phyloP scores from a whole-genome alignment of 2,888 invertebrate genomes.

The Entomobrya multifasciata region DNA sequence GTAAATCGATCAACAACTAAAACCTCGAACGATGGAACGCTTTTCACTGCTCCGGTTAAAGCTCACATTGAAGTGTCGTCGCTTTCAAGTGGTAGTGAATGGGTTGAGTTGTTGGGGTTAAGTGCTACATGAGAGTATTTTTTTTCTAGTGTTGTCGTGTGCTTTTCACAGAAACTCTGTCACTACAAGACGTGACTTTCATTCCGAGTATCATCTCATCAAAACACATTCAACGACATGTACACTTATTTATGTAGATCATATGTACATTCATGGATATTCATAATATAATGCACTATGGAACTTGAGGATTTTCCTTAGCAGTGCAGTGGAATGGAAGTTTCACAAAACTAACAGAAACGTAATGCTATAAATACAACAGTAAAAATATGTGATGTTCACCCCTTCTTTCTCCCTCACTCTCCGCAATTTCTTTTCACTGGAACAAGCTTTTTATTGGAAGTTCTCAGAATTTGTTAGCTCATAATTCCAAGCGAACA shows the following conservation, averaged over 20 bases:
- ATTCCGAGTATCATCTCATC: constrained; percentile 19
- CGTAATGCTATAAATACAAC: background rate
- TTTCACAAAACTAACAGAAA: background rate
- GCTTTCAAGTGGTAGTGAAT: constrained; percentile 1
- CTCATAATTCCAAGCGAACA: constrained; percentile 23
- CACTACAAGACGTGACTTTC: too few relatives aligned
- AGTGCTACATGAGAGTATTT: constrained; percentile 17
- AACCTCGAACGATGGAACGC: background rate
- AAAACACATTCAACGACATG: background rate
- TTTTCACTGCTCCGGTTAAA: background rate
- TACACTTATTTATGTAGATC: too few relatives aligned
- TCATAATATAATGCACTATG: background rate
- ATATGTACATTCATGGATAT: background rate
- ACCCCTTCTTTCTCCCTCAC: constrained; percentile 6
- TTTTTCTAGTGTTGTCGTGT: too few relatives aligned
- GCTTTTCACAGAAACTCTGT: background rate
- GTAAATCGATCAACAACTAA: constrained; percentile 32
- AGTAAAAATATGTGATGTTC: too few relatives aligned
- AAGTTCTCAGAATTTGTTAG: constrained; percentile 37
- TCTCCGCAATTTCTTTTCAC: constrained; percentile 31
- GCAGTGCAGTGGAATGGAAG: background rate
- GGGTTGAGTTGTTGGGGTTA: constrained; percentile 35
- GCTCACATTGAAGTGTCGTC: background rate
- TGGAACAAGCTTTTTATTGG: constrained; percentile 40
- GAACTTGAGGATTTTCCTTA: too few relatives aligned